Base-by-base conservation (phyloP, 1,140 invertebrate genomes). In the Sycophaga agraensis region DNA sequence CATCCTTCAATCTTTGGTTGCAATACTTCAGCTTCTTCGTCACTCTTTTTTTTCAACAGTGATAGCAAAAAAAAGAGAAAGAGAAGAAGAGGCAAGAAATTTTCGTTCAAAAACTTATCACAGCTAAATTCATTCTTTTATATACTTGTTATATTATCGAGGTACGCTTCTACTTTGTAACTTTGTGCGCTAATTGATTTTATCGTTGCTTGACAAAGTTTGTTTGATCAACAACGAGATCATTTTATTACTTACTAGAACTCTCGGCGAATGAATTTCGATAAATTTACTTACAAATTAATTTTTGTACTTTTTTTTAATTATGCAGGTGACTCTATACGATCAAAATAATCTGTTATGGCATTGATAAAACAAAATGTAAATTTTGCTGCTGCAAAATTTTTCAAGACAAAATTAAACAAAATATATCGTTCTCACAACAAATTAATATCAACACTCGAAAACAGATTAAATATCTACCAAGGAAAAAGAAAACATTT, bases 21-120 rank as follows among this genome's bases (percentile, higher is more conserved):
- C 63, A 51, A 61, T 58, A 61, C 49, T 65, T 65, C 55, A 48
- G 50, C 49, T 59, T 58, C 49, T 39, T 58, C 48, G 46, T 24
- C 50, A 21, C 42, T 57, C 42, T 17, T 43, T 49, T 40, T 49
- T 57, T 46, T 16, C 28, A 46, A 26, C 8, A n/a, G 45, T 22
- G 34, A 26, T 21, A 14, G 24, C 12, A 42, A 22, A 58, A 34
- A 34, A 31, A 22, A 53, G 28, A 45, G 19, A 43, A 37, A 24
- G 16, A 45, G 31, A 17, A 45, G 40, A 60, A 54, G 42, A 55
- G 59, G 50, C 43, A 61, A 61, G 51, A 54, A 54, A 28, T 50
- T 60, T 55, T 54, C 31, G 31, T 55, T 48, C 48, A 26, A 48
- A 37, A 46, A 54, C 42, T 61, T 61, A 61, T 61, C 59, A 61